These are phyloP conservation scores for Habrosyne pyritoides DNA, from an alignment of 2,888 invertebrate genomes.

Conservation along the genomic window DNA sequence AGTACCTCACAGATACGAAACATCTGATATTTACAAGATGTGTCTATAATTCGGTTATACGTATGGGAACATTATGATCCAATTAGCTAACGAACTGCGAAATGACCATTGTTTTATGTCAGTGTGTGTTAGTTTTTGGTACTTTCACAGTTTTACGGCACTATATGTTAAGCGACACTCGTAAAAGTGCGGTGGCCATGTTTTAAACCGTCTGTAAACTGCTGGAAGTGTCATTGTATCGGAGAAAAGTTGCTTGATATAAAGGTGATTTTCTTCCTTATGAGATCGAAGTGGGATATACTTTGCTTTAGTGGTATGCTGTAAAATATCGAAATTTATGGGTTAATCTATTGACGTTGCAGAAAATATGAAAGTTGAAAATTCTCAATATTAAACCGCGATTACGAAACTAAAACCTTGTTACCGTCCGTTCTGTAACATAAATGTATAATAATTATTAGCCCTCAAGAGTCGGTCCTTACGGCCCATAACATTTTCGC, in stretches of 20 bases:
- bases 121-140: slow-evolving; percentile 58
- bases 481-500: slow-evolving; percentile 36
- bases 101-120: slow-evolving; percentile 63
- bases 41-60: slow-evolving; percentile 49
- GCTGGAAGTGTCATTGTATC: slow-evolving; percentile 57
- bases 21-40: slow-evolving; percentile 15
- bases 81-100: slow-evolving; percentile 72
- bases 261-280: slow-evolving; percentile 41
- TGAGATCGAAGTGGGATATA: slow-evolving; percentile 40
- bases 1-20: neutral
- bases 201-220: slow-evolving; percentile 74
- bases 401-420: neutral
- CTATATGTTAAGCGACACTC: slow-evolving; percentile 75
- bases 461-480: slow-evolving; percentile 19
- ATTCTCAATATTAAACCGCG: neutral
- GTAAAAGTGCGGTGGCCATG: slow-evolving; percentile 71
- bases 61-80: slow-evolving; percentile 52
- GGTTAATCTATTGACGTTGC: neutral
- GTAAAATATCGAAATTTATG: neutral
- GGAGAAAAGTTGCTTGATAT: slow-evolving; percentile 53
- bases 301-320: slow-evolving; percentile 21
- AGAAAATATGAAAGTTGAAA: neutral
- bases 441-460: neutral
- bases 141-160: slow-evolving; percentile 67
- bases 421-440: neutral